phyloP scores from a whole-genome alignment of 2,888 invertebrate genomes.

The Agonum fuliginosum region DNA sequence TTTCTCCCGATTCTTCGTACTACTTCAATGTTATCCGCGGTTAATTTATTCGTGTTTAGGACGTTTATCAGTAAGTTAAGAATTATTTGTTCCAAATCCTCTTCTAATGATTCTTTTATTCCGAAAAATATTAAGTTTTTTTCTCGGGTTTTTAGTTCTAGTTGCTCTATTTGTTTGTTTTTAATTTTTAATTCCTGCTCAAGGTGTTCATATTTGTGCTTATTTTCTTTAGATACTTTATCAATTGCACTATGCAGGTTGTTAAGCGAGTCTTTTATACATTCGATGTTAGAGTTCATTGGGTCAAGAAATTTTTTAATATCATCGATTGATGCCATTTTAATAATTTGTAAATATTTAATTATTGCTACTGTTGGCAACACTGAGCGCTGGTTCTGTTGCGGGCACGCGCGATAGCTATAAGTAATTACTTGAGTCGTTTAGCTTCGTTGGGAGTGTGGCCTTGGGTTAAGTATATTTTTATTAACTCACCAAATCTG shows the following conservation, averaged over 20 bases:
- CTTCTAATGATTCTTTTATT: not conserved
- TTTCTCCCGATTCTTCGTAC: not conserved
- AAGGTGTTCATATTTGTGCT: not conserved
- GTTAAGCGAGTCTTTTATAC: not conserved
- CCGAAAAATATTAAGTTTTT: constrained; percentile 8
- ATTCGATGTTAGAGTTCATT: not conserved
- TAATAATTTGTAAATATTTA: not conserved
- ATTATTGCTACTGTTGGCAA: not conserved
- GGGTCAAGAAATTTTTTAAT: not conserved
- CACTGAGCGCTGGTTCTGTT: not conserved
- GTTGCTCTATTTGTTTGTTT: not conserved
- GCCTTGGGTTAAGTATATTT: not conserved
- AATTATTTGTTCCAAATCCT: not conserved
- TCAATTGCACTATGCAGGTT: not conserved
- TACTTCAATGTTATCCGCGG: not conserved
- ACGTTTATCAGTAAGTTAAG: not conserved
- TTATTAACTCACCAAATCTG: not conserved
- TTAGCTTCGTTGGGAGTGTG: not conserved
- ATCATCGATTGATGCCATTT: constrained; percentile 1
- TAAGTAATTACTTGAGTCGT: not conserved
- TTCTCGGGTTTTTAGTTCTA: not conserved
- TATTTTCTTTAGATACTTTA: constrained; percentile 2
- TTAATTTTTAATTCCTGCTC: constrained; percentile 1
- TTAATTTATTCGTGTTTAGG: not conserved
- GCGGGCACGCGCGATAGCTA: not conserved